phyloP scores from a whole-genome alignment of 2,113 vertebrate species.

The Nyctereutes procyonoides region DNA sequence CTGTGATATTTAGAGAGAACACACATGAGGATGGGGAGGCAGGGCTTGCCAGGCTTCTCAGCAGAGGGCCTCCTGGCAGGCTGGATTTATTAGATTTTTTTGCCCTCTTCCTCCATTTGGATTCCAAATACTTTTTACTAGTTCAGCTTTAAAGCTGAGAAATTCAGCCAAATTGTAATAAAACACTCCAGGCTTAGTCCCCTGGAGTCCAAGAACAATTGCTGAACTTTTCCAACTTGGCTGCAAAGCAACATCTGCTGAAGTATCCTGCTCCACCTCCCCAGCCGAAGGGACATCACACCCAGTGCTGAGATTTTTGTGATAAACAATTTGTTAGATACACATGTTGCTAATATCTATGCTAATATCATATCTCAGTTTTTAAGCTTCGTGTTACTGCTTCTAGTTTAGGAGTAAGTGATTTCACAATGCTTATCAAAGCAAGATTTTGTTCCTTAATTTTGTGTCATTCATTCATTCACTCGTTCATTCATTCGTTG shows the following conservation, averaged over 20 bases:
- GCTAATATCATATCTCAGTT: not conserved
- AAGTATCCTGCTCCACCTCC: not conserved
- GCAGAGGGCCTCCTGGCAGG: not conserved
- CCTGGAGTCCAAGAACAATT: not conserved
- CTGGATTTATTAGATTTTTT: conserved; percentile 5
- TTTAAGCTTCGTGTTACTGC: not conserved
- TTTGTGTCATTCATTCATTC: not conserved
- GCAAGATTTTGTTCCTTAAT: not conserved
- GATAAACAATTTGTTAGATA: not conserved
- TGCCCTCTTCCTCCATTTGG: not conserved
- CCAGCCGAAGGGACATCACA: not conserved
- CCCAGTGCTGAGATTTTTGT: not conserved
- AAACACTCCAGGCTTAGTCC: not conserved
- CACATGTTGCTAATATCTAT: too few relatives aligned
- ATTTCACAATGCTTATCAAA: not conserved
- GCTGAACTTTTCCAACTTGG: not conserved
- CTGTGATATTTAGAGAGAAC: not conserved
- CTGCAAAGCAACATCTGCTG: not conserved
- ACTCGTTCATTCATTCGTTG: not conserved
- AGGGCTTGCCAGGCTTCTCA: not conserved
- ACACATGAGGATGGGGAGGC: fast-evolving
- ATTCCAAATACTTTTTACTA: conserved; percentile 46
- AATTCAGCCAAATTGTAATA: conserved; percentile 29
- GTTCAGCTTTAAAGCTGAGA: conserved; percentile 47
- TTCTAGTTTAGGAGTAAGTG: conserved; percentile 6